Percentiles rank a stretch among this genome's conserved stretches.
Evolutionary conservation across 1,140 invertebrate genomes (phyloP).

Genomic region (Bombus superbus): DNA sequence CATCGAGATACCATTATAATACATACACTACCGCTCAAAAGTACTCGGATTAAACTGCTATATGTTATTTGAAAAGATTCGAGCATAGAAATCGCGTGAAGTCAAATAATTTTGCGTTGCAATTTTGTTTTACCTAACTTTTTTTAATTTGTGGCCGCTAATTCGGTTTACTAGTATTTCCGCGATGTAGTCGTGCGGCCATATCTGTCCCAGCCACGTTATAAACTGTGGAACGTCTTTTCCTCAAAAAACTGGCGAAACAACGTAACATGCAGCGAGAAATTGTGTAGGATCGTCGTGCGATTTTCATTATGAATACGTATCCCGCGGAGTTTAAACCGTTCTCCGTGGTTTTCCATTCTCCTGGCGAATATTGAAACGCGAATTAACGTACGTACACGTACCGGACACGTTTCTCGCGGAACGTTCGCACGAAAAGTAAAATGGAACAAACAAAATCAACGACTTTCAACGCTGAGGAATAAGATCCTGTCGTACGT

Average conservation of each 20-base stretch:
- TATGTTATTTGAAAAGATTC: too few species aligned
- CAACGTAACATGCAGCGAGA: not conserved
- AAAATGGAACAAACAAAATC: not conserved
- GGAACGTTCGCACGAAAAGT: not conserved
- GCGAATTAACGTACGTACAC: not conserved
- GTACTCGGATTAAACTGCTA: too few species aligned
- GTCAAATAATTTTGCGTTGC: not conserved
- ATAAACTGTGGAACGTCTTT: not conserved
- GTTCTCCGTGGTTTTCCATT: constrained; percentile 17
- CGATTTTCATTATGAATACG: constrained; percentile 32
- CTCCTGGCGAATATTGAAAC: not conserved
- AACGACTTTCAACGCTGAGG: not conserved
- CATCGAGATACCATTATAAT: too few species aligned
- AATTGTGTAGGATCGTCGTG: not conserved
- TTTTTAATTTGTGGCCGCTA: not conserved
- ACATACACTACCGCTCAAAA: too few species aligned
- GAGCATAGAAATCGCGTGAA: not conserved
- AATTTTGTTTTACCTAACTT: not conserved
- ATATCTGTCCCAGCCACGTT: not conserved
- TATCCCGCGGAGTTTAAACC: constrained; percentile 19
- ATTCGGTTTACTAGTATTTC: not conserved
- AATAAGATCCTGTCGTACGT: not conserved
- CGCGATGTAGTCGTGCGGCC: not conserved
- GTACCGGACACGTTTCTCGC: not conserved
- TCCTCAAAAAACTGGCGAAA: not conserved